Percentiles rank a stretch among this genome's conserved stretches.
These are phyloP conservation scores for Osedax frankpressi DNA, from an alignment of 2,888 invertebrate genomes.

Conservation along the genomic window DNA sequence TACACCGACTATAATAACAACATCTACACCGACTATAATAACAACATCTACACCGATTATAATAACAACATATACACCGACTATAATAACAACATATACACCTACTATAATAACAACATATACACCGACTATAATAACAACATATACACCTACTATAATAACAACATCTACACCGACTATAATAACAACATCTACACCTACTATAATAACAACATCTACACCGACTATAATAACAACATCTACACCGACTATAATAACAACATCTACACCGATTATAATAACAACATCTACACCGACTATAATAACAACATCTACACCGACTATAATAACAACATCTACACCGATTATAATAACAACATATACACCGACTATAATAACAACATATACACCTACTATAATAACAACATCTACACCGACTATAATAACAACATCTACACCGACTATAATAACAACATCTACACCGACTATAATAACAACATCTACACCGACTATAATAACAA, in stretches of 20 bases:
- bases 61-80: background rate
- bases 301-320: background rate
- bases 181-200: too few relatives aligned
- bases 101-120: background rate
- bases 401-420: background rate
- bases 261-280: background rate
- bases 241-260: slow-evolving; percentile 19
- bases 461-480: too few relatives aligned
- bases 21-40: background rate
- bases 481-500: slow-evolving; percentile 19
- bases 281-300: slow-evolving; percentile 22
- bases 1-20: background rate
- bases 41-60: background rate
- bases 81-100: background rate
- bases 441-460: background rate
- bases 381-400: slow-evolving; percentile 22
- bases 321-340: too few relatives aligned
- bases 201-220: background rate
- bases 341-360: slow-evolving; percentile 2
- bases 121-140: background rate
- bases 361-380: too few relatives aligned
- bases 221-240: too few relatives aligned
- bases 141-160: slow-evolving; percentile 22
- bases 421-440: too few relatives aligned
- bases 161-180: background rate